phyloP scores from a whole-genome alignment of 2,888 invertebrate species.

The Ophraella communa region DNA sequence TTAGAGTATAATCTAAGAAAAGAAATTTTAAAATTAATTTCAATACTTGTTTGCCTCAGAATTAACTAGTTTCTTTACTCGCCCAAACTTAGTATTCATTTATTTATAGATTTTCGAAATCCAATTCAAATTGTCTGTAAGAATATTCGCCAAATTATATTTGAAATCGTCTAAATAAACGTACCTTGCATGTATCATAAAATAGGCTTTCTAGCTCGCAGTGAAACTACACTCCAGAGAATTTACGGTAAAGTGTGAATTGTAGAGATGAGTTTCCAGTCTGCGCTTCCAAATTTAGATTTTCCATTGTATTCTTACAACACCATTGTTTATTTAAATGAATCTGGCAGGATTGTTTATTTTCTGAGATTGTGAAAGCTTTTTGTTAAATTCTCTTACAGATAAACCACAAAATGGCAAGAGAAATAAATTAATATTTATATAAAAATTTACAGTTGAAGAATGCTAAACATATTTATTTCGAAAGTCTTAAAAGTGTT shows the following conservation, averaged over 20 bases:
- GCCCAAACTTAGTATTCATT: too few relatives aligned
- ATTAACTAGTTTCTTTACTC: too few relatives aligned
- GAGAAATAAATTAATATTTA: not conserved
- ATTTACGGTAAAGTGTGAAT: not conserved
- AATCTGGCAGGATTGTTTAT: not conserved
- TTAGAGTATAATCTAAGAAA: too few relatives aligned
- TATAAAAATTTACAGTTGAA: not conserved
- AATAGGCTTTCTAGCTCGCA: not conserved
- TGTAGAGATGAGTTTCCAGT: not conserved
- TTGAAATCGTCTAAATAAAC: not conserved
- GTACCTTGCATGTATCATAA: not conserved
- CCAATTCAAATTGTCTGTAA: not conserved
- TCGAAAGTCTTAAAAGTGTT: too few relatives aligned
- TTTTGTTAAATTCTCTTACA: not conserved
- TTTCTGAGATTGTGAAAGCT: not conserved
- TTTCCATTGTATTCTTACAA: not conserved
- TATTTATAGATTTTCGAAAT: not conserved
- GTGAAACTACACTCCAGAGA: not conserved
- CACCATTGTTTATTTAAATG: not conserved
- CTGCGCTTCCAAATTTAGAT: constrained; percentile 2
- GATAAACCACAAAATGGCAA: not conserved
- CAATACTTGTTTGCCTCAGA: too few relatives aligned
- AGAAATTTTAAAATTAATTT: too few relatives aligned
- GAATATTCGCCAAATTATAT: not conserved
- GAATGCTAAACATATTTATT: not conserved